phyloP scores from a whole-genome alignment of 2,888 invertebrate genomes.

The Philonicus albiceps region DNA sequence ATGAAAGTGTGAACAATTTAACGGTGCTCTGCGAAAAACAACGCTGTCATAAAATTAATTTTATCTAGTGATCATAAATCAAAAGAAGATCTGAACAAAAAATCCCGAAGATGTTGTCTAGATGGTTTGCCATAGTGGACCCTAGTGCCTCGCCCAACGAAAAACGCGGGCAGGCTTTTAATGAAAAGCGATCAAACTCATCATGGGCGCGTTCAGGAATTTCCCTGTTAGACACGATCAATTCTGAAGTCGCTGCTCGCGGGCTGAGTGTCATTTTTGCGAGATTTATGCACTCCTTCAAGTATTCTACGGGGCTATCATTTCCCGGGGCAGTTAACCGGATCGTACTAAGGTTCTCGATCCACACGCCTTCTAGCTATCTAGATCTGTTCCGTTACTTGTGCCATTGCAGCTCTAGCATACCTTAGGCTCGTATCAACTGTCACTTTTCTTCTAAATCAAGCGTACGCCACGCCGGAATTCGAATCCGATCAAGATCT shows the following conservation, averaged over 20 bases:
- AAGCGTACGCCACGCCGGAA: background rate
- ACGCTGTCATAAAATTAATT: background rate
- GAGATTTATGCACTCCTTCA: background rate
- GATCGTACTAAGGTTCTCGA: background rate
- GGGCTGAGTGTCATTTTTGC: background rate
- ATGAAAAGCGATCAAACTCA: background rate
- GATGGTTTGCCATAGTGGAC: background rate
- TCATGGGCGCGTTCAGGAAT: background rate
- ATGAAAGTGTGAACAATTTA: background rate
- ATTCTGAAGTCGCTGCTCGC: background rate
- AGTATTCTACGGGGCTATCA: background rate
- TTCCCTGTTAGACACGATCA: background rate
- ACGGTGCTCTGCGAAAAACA: background rate
- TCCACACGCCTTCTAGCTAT: background rate
- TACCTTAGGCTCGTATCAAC: background rate
- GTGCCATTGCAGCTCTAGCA: background rate
- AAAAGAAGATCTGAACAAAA: background rate
- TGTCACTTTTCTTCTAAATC: constrained; percentile 22
- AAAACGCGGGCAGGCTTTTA: background rate
- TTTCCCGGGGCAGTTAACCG: background rate
- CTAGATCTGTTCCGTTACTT: constrained; percentile 2
- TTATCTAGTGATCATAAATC: background rate
- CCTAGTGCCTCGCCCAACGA: background rate
- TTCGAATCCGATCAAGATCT: constrained; percentile 9
- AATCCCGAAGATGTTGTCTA: background rate